Conservation (phyloP, 2,797 vertebrate species). For the Botia kubotai region DNA sequence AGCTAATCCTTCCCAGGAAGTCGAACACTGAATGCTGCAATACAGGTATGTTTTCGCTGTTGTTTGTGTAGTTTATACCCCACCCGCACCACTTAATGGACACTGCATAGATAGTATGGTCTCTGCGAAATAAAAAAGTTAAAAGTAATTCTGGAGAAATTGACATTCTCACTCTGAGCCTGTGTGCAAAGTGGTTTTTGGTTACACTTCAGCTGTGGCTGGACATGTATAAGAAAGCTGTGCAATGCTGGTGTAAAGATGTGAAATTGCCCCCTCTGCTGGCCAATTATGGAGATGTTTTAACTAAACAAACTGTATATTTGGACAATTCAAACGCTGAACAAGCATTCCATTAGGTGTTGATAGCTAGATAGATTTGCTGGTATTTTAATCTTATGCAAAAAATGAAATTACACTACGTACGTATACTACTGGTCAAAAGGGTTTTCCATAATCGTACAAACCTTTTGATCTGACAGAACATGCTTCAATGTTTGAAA, state of each 20-base stretch:
- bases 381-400: neutral
- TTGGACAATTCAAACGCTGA: slow-evolving; percentile 51
- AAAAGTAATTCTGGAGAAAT: slow-evolving; percentile 18
- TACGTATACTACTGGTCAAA: too few relatives aligned
- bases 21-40: slow-evolving; percentile 47
- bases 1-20: slow-evolving; percentile 59
- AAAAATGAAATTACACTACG: too few relatives aligned
- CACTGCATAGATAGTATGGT: slow-evolving; percentile 31
- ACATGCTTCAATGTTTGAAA: too few relatives aligned
- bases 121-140: slow-evolving; percentile 18
- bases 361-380: neutral
- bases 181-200: neutral
- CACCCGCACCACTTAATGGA: slow-evolving; percentile 42
- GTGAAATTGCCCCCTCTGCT: slow-evolving; percentile 73
- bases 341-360: neutral
- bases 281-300: slow-evolving; percentile 49
- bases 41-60: slow-evolving; percentile 17
- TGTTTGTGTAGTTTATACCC: slow-evolving; percentile 46
- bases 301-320: slow-evolving; percentile 45
- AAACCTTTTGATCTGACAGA: too few relatives aligned
- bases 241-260: slow-evolving; percentile 29
- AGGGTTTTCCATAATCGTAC: too few relatives aligned
- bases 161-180: neutral
- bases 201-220: too few relatives aligned
- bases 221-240: neutral